Evolutionary conservation across 1,140 invertebrate genomes (phyloP), one percentile per base, ranked within the genome.

Genomic region (Platorchestia sp.): DNA sequence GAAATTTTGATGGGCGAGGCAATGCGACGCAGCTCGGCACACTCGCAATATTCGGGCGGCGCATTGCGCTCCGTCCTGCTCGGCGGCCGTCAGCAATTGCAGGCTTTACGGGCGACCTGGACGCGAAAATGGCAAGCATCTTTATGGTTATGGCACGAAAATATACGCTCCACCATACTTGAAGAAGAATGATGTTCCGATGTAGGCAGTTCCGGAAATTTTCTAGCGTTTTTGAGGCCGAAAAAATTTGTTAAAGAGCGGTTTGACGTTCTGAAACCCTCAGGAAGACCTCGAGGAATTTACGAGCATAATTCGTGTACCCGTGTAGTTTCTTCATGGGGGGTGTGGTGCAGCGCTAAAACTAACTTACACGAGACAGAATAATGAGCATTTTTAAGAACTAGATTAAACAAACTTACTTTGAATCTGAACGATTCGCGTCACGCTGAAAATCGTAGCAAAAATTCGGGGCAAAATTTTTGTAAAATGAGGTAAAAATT

Each of bases 61-160:
- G 91, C 91, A 45, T 47, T 93, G 19, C 91, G 45, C 43, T 44
- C 7, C 91, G 91, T 44, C 87, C n/a, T 42, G 41, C 43, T 41
- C 87, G 43, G 7, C 44, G 45, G 45, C 44, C 7, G 44, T 93
- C 91, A 93, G 91, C 91, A n/a, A 93, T 93, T 93, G 91, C 45
- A 44, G 40, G 3, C 40, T 93, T 93, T 93, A 93, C 40, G 45
- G 91, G 7, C 87, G 43, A 45, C 91, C 43, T 45, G 91, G 43
- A 47, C 22, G 47, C 19, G 87, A 47, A 47, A 93, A 93, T 93
- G 45, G 36, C 91, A 45, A n/a, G 44, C 41, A 93, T 93, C 45
- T 93, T 93, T 93, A 93, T 93, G 91, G 91, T 93, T 93, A 93
- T 93, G 91, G 91, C 40, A 14, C 45, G 47, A 93, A 93, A 93